A percentile compares a stretch with the other conserved stretches of the same genome.
phyloP scores from a whole-genome alignment of 2,888 invertebrate species.

The Peribatodes rhomboidaria region DNA sequence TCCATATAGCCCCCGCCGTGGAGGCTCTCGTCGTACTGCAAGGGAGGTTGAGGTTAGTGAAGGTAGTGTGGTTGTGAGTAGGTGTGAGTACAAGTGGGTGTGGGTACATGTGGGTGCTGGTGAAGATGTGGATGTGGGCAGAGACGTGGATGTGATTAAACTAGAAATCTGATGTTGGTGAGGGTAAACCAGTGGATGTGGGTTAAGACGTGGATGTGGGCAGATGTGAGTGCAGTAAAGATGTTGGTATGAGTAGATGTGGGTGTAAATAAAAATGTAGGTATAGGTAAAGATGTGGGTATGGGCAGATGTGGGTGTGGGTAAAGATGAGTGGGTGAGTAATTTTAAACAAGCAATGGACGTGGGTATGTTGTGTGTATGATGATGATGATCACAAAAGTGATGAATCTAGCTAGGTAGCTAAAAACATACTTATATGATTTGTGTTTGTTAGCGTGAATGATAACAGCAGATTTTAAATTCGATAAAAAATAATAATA shows the following conservation, averaged over 20 bases:
- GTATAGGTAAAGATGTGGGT: neutral
- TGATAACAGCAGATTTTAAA: too few species aligned
- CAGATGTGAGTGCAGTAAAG: neutral
- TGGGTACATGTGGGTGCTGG: neutral
- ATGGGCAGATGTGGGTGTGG: neutral
- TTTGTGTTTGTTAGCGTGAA: neutral
- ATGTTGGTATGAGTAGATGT: neutral
- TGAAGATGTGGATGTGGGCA: neutral
- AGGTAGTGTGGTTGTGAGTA: slow-evolving; percentile 7
- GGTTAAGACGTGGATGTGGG: neutral
- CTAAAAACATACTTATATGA: neutral
- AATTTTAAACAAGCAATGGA: neutral
- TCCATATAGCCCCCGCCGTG: slow-evolving; percentile 95
- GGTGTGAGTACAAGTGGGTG: neutral
- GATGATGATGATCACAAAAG: too few species aligned
- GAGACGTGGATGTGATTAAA: too few species aligned
- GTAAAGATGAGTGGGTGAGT: neutral
- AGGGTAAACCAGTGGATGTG: neutral
- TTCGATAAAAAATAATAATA: too few species aligned
- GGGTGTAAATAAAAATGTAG: neutral
- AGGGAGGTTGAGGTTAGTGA: slow-evolving; percentile 37
- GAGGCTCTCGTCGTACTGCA: slow-evolving; percentile 97
- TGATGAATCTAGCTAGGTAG: too few species aligned
- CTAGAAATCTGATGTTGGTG: neutral
- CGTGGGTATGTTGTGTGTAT: too few species aligned